Evolutionary conservation across 2,888 invertebrate genomes (phyloP).

Genomic region (Odontomyia ornata): DNA sequence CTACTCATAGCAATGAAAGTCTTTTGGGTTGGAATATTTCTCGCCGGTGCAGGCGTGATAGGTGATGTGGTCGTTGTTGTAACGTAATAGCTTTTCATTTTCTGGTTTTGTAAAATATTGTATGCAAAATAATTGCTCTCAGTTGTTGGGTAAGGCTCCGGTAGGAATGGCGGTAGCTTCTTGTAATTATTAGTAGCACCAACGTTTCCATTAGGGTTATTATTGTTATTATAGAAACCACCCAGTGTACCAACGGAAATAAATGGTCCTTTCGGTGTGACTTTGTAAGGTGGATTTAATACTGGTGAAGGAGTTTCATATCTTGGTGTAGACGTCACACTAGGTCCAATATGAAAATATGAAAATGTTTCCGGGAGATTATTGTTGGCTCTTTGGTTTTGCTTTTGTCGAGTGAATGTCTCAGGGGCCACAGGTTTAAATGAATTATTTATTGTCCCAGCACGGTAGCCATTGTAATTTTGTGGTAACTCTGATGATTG

Average conservation of each 20-base stretch:
- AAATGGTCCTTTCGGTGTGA: slow-evolving; percentile 66
- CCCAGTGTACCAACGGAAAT: slow-evolving; percentile 68
- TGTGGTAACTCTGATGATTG: slow-evolving; percentile 1
- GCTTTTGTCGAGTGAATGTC: not conserved
- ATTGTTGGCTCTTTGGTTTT: slow-evolving; percentile 11
- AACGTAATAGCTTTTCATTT: slow-evolving; percentile 59
- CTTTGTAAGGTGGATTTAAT: slow-evolving; percentile 50
- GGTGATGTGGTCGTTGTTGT: slow-evolving; percentile 52
- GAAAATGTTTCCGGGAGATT: slow-evolving; percentile 59
- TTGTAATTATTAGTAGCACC: slow-evolving; percentile 53
- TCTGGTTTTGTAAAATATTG: slow-evolving; percentile 62
- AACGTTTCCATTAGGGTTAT: slow-evolving; percentile 51
- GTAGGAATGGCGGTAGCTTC: not conserved
- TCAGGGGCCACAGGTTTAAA: slow-evolving; percentile 6
- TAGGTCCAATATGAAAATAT: slow-evolving; percentile 63
- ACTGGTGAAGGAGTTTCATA: slow-evolving; percentile 41
- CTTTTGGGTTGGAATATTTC: slow-evolving; percentile 9
- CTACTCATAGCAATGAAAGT: slow-evolving; percentile 27
- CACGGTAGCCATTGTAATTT: not conserved
- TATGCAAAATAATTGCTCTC: slow-evolving; percentile 63
- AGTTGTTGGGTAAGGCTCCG: slow-evolving; percentile 55
- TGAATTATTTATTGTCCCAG: not conserved
- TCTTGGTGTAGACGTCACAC: slow-evolving; percentile 46
- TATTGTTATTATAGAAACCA: slow-evolving; percentile 66
- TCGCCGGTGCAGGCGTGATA: slow-evolving; percentile 24